Evolutionary conservation across 2,888 invertebrate genomes (phyloP), one percentile per base, ranked within the genome.

Genomic region (Hoplodrina ambigua): DNA sequence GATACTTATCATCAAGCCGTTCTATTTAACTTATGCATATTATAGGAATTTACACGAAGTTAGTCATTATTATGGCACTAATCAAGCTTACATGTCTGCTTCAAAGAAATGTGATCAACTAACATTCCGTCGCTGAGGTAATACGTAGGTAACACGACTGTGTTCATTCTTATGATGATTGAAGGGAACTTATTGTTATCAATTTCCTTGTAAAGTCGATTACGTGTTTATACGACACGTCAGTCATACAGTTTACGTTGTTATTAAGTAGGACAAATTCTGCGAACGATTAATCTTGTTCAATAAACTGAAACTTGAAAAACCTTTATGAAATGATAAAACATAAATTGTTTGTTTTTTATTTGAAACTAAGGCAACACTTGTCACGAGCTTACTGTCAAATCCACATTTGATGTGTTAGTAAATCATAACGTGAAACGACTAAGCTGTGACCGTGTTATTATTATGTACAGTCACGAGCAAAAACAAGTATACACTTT

Each of bases 161-260:
- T 25, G 17, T 55, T 19, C 25, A 66, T 59, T 72, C n/a, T 17
- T 59, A 50, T 19, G 10, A 19, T 10, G 13, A 37, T 46, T 4
- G 25, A 19, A 62, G 17, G 13, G n/a, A 10, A 17, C 25, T 56
- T 72, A 56, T 59, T 72, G 33, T 2, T 46, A 56, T 59, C 50
- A 11, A 37, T 56, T 73, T 73, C 44, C 59, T 67, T 37, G 19
- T 60, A 37, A 15, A 19, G 17, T 19, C 11, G 13, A 4, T 20
- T 20, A 52, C 19, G 20, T 17, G 11, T 20, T 66, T 11, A 2
- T 44, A n/a, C 17, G 13, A 33, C n/a, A 44, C 20, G 20, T 63
- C 50, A 4, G 20, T 60, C 2, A 46, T 6, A 62, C 13, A 49
- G 69, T 5, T 10, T n/a, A 46, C 17, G 11, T 33, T 57, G 7